These are phyloP conservation scores for Kryptopterus vitreolus DNA, from an alignment of 2,797 vertebrate species.

Conservation along the genomic window DNA sequence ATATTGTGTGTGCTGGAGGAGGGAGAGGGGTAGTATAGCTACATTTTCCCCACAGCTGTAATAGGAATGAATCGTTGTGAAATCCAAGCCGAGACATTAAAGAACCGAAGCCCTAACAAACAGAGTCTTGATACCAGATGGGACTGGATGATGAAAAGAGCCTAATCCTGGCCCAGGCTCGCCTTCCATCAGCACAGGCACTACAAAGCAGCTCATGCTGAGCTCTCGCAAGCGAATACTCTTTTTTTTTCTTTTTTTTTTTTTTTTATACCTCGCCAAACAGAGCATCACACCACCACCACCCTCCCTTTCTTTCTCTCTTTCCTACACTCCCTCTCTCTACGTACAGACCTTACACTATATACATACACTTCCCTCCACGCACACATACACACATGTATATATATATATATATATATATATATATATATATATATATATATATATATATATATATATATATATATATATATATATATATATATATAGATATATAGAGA, in stretches of 20 bases:
- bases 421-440: no score
- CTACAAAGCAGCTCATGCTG: constrained; percentile 91
- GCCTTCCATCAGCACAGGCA: constrained; percentile 89
- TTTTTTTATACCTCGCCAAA: constrained; percentile 63
- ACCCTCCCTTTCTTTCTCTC: no score
- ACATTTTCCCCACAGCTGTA: constrained; percentile 89
- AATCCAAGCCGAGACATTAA: constrained; percentile 98
- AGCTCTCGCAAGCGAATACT: constrained; percentile 84
- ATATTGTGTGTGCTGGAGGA: neutral
- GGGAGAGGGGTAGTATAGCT: constrained; percentile 44
- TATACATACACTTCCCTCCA: neutral
- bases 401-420: no score
- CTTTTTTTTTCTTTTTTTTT: constrained; percentile 66
- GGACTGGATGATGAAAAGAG: constrained; percentile 99
- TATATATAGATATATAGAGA: neutral
- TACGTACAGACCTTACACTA: constrained; percentile 8
- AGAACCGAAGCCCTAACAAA: constrained; percentile 94
- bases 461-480: no score
- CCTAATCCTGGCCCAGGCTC: constrained; percentile 96
- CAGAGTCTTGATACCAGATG: constrained; percentile 97
- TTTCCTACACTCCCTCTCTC: neutral
- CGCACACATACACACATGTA: no score
- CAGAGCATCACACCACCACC: constrained; percentile 59
- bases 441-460: no score
- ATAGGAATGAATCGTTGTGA: constrained; percentile 93